These are phyloP conservation scores for Origma solitaria DNA, from an alignment of 2,113 vertebrate species.

Conservation along the genomic window DNA sequence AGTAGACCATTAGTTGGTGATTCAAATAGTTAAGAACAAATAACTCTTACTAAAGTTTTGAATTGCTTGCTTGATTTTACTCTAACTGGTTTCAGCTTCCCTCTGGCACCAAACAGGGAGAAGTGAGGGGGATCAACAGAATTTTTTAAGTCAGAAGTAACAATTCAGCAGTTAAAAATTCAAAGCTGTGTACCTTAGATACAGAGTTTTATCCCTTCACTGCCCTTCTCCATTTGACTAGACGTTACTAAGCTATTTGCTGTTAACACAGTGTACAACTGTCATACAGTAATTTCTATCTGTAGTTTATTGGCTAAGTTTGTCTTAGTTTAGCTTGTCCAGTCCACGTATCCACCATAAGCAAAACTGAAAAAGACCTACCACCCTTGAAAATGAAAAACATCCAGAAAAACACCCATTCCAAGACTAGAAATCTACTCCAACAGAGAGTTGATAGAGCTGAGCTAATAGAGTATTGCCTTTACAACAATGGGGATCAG, in stretches of 20 bases:
- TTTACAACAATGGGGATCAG: not conserved
- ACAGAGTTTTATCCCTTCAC: not conserved
- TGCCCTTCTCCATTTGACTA: not conserved
- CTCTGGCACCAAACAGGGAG: not conserved
- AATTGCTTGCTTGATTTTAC: not conserved
- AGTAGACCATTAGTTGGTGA: not conserved
- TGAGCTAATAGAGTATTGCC: not conserved
- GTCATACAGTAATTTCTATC: not conserved
- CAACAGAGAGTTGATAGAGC: not conserved
- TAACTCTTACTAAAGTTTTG: not conserved
- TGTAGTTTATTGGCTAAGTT: not conserved
- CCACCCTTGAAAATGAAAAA: not conserved
- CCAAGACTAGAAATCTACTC: not conserved
- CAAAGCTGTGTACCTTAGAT: not conserved
- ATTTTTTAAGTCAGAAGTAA: not conserved
- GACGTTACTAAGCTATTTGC: not conserved
- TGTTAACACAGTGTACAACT: not conserved
- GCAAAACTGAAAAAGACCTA: not conserved
- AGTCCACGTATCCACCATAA: not conserved
- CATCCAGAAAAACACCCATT: not conserved
- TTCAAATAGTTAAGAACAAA: not conserved
- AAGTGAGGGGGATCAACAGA: not conserved
- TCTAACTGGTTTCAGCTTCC: not conserved
- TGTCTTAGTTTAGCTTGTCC: not conserved
- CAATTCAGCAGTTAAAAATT: not conserved